Evolutionary conservation across 2,888 invertebrate species (phyloP).

Genomic region (Alentia gelatinosa): DNA sequence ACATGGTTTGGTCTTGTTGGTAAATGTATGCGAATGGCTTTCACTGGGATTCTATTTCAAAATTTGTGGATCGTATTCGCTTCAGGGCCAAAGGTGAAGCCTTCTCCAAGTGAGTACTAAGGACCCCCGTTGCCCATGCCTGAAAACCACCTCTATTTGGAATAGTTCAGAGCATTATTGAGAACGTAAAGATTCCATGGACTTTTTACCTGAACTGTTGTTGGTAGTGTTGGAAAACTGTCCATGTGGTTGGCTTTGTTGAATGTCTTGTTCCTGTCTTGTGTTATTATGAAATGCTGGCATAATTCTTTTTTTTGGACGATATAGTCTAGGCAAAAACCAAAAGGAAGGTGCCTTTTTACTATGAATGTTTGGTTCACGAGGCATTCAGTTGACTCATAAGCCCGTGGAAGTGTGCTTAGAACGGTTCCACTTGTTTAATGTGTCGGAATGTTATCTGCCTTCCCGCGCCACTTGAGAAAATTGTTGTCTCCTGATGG

Average conservation of each 20-base stretch:
- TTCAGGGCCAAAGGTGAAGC: conserved; percentile 34
- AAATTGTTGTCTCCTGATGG: too few species aligned
- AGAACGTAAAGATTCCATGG: not conserved
- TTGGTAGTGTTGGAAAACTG: not conserved
- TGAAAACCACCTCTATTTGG: not conserved
- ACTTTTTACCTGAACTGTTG: not conserved
- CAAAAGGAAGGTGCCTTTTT: not conserved
- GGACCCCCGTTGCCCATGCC: not conserved
- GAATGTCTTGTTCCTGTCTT: conserved; percentile 23
- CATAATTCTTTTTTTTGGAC: not conserved
- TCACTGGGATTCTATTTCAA: not conserved
- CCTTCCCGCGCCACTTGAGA: too few species aligned
- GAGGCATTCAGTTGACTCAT: conserved; percentile 8
- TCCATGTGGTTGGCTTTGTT: conserved; percentile 16
- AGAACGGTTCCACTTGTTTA: not conserved
- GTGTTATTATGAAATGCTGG: not conserved
- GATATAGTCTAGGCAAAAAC: not conserved
- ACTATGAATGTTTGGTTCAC: not conserved
- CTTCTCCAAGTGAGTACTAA: conserved; percentile 30
- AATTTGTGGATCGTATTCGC: not conserved
- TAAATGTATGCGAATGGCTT: too few species aligned
- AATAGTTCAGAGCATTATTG: not conserved
- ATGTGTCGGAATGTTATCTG: not conserved
- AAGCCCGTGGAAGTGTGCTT: not conserved
- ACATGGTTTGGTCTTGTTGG: too few species aligned